phyloP scores from a whole-genome alignment of 2,888 invertebrate genomes.

The Philopedon plagiatum region DNA sequence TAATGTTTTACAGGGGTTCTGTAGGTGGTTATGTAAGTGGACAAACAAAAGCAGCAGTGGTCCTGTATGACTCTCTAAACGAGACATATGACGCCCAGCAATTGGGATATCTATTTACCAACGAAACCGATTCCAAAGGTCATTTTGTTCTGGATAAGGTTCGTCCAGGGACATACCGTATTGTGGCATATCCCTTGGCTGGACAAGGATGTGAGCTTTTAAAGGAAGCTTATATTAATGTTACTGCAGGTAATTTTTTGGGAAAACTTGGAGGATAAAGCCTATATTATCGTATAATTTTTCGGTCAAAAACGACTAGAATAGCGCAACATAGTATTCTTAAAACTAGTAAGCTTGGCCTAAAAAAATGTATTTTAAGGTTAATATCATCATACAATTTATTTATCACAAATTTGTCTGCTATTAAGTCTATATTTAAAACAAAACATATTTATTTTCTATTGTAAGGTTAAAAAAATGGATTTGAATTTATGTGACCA shows the following conservation, averaged over 20 bases:
- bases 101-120: conserved; percentile 8
- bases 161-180: conserved; percentile 14
- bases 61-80: conserved; percentile 1
- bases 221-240: not conserved
- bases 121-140: conserved; percentile 3
- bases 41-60: conserved; percentile 25
- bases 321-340: too few relatives aligned
- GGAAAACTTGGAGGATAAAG: not conserved
- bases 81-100: conserved; percentile 11
- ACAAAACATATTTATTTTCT: too few relatives aligned
- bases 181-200: conserved; percentile 21
- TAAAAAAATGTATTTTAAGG: too few relatives aligned
- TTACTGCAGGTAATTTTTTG: conserved; percentile 23
- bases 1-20: conserved; percentile 27
- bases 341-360: too few relatives aligned
- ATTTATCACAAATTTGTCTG: too few relatives aligned
- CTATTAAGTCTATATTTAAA: too few relatives aligned
- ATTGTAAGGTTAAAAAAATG: too few relatives aligned
- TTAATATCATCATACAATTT: too few relatives aligned
- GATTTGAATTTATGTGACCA: not conserved
- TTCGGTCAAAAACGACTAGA: too few relatives aligned
- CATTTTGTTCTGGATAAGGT: not conserved
- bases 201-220: conserved; percentile 12
- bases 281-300: not conserved
- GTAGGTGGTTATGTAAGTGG: conserved; percentile 30